Evolutionary conservation across 2,797 vertebrate genomes (phyloP).

Genomic region (Catharus ustulatus): DNA sequence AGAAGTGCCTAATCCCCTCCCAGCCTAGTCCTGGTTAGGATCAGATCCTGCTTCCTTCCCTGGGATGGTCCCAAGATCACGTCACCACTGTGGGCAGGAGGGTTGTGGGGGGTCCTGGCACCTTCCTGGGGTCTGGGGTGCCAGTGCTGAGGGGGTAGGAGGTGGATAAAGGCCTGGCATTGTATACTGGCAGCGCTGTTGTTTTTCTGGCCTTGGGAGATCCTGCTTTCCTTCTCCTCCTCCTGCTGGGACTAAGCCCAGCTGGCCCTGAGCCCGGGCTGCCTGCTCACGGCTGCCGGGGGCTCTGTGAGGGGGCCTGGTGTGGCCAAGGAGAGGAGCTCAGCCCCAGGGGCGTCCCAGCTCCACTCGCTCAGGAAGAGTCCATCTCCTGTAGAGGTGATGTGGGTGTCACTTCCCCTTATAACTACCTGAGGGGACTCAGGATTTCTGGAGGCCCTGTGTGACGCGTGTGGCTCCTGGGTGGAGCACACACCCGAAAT

Average conservation of each 20-base stretch:
- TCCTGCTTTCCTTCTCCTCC: conserved; percentile 20
- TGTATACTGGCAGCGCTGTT: not conserved
- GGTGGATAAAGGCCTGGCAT: not conserved
- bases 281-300: not conserved
- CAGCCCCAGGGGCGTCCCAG: accelerated
- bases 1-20: not conserved
- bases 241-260: not conserved
- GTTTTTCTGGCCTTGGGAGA: conserved; percentile 52
- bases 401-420: accelerated
- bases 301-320: not conserved
- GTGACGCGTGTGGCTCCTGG: not conserved
- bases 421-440: not conserved
- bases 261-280: not conserved
- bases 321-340: accelerated
- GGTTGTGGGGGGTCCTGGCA: not conserved
- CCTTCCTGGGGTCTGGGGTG: not conserved
- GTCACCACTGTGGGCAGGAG: accelerated
- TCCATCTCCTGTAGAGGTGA: not conserved
- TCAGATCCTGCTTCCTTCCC: not conserved
- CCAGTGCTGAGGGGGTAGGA: not conserved
- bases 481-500: accelerated
- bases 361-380: accelerated
- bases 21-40: accelerated
- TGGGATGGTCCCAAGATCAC: not conserved
- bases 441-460: not conserved